Base-by-base conservation (phyloP, 2,113 vertebrate species). In the Corapipo altera region DNA sequence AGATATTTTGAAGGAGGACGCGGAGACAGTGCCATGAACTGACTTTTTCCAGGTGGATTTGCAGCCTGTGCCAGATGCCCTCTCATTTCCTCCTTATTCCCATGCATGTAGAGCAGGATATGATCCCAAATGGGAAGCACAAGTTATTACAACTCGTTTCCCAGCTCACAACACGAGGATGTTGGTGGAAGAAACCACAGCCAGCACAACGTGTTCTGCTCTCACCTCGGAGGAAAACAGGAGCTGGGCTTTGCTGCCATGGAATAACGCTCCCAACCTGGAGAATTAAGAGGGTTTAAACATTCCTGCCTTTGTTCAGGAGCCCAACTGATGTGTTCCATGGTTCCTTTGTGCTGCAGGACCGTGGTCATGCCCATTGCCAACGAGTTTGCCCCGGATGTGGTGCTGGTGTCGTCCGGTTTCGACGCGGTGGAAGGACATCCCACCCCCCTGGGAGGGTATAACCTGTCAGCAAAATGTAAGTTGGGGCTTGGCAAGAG, bases 361-460 rank as follows among this genome's bases (percentile, higher is more conserved):
- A 99, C 98, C 10, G 98, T 99, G 88, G 99, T 99, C 89, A 99
- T 99, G 99, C 99, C 99, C 3, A 99, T 99, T 21, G 99, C 99
- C 81, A 98, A 98, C 4, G 99, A 99, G 96, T 99, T 99, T 80
- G 98, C 99, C 70, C 99, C 99, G 0, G 99, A 99, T 6, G 97
- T 99, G 82, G 99, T 99, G 93, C 98, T 99, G 97, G 99, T 99
- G 35, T 99, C 99, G 0, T 99, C 99, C 0, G 99, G 99, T 76
- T 99, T 99, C 12, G 99, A 99, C 23, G 99, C 99, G 0, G 99
- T 99, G 64, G 99, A 99, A 75, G 99, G 99, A 58, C 99, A 99
- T 84, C 98, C 99, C 18, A 98, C 99, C 1, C 99, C 99, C 4
- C 98, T 99, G 4, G 99, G 99, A 87, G 99, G 99, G 95, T 99